Percentiles rank a stretch among this genome's conserved stretches.
phyloP scores from a whole-genome alignment of 2,888 invertebrate genomes.

The Polietes domitor region DNA sequence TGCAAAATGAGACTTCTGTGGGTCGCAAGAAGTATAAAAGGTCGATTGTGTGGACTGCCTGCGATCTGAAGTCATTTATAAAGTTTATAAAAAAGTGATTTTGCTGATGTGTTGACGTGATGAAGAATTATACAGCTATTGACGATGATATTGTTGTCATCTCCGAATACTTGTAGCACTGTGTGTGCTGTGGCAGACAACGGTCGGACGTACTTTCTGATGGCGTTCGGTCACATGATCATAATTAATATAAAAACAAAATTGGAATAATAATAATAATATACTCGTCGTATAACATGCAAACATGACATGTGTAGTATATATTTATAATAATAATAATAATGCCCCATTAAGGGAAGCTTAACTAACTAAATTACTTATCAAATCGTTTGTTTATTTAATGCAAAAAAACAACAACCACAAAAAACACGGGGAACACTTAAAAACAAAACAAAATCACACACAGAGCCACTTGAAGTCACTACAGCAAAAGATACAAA shows the following conservation, averaged over 20 bases:
- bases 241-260: background rate
- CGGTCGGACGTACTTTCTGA: background rate
- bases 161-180: too few species aligned
- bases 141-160: too few species aligned
- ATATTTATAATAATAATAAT: slow-evolving; percentile 8
- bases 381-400: slow-evolving; percentile 23
- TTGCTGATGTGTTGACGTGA: too few species aligned
- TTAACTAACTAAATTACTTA: slow-evolving; percentile 46
- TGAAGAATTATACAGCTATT: too few species aligned
- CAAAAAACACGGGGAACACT: background rate
- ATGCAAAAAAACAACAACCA: slow-evolving; percentile 5
- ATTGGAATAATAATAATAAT: background rate
- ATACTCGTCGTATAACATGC: too few species aligned
- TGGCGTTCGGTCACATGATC: slow-evolving; percentile 21
- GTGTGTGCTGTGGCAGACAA: background rate
- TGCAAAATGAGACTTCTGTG: too few species aligned
- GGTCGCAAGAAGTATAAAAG: too few species aligned
- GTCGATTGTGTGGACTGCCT: too few species aligned
- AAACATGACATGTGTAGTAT: background rate
- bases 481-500: slow-evolving; percentile 3
- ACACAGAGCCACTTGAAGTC: slow-evolving; percentile 7
- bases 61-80: too few species aligned
- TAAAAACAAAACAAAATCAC: background rate
- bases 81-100: too few species aligned
- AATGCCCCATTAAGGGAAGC: slow-evolving; percentile 45